Evolutionary conservation across 2,888 invertebrate species (phyloP).

Genomic region (Hololepta plana): DNA sequence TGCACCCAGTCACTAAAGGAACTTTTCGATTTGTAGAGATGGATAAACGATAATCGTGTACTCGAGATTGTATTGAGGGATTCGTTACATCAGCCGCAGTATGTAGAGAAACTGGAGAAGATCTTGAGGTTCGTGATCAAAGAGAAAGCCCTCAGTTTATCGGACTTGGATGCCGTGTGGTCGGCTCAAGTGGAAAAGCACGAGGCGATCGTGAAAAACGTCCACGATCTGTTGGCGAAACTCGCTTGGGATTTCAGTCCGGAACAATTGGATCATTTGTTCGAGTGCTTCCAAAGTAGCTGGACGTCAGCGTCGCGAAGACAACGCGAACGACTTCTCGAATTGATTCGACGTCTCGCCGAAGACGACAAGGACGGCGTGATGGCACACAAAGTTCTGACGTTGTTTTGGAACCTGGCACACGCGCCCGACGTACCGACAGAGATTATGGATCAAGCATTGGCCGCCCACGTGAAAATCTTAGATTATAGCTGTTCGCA

Average conservation of each 20-base stretch:
- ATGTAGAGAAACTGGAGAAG: constrained; percentile 94
- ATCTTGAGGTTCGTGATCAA: constrained; percentile 95
- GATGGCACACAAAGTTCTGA: constrained; percentile 94
- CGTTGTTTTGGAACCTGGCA: constrained; percentile 90
- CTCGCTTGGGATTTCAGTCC: constrained; percentile 97
- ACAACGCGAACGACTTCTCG: constrained; percentile 86
- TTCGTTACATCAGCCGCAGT: constrained; percentile 92
- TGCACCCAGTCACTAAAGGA: background rate
- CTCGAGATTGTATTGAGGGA: constrained; percentile 88
- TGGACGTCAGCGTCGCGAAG: constrained; percentile 94
- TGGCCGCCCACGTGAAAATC: constrained; percentile 91
- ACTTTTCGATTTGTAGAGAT: constrained; percentile 49
- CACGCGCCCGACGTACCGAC: constrained; percentile 92
- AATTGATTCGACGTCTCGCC: constrained; percentile 83
- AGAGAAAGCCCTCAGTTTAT: constrained; percentile 70
- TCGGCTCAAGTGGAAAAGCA: constrained; percentile 94
- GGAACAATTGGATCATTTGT: constrained; percentile 90
- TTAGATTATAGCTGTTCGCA: constrained; percentile 95
- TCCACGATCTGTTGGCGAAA: constrained; percentile 90
- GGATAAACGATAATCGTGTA: constrained; percentile 93
- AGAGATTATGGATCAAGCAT: constrained; percentile 93
- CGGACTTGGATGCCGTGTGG: constrained; percentile 92
- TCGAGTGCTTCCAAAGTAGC: constrained; percentile 85
- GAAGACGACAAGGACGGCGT: constrained; percentile 98
- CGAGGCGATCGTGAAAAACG: constrained; percentile 95